Conservation (phyloP, 2,888 invertebrate genomes). For the Heliconius aoede region DNA sequence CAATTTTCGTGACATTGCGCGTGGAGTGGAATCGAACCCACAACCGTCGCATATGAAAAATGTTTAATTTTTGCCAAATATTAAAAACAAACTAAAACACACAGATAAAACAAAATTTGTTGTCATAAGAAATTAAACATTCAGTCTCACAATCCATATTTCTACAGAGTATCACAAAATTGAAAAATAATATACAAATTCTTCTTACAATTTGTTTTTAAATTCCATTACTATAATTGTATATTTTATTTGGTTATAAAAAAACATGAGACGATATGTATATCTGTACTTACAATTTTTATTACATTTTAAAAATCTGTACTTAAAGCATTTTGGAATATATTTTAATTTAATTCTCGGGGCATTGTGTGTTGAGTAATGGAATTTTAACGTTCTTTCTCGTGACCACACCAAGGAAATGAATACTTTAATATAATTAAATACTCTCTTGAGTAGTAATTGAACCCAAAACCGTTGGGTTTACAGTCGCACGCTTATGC, state of each 20-base stretch:
- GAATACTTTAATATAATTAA: no score
- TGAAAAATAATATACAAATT: slow-evolving; percentile 32
- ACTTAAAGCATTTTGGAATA: not conserved
- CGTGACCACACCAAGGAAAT: no score
- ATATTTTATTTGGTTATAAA: not conserved
- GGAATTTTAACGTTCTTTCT: no score
- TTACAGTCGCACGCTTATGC: no score
- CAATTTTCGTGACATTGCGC: not conserved
- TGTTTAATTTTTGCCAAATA: slow-evolving; percentile 6
- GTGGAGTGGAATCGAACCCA: no score
- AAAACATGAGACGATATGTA: slow-evolving; percentile 1
- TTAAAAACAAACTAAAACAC: not conserved
- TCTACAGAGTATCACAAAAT: slow-evolving; percentile 49
- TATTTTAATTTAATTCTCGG: slow-evolving; percentile 1
- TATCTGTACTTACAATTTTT: not conserved
- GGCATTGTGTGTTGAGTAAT: no score
- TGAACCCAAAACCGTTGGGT: no score
- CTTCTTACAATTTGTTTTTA: not conserved
- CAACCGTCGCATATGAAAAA: not conserved
- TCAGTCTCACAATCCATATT: slow-evolving; percentile 36
- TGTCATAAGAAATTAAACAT: slow-evolving; percentile 17
- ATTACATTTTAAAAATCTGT: not conserved
- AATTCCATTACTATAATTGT: not conserved
- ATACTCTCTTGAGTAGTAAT: no score
- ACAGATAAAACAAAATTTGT: not conserved